These are phyloP conservation scores for Tympanoctomys barrerae DNA, from an alignment of 2,797 vertebrate genomes.

Conservation along the genomic window DNA sequence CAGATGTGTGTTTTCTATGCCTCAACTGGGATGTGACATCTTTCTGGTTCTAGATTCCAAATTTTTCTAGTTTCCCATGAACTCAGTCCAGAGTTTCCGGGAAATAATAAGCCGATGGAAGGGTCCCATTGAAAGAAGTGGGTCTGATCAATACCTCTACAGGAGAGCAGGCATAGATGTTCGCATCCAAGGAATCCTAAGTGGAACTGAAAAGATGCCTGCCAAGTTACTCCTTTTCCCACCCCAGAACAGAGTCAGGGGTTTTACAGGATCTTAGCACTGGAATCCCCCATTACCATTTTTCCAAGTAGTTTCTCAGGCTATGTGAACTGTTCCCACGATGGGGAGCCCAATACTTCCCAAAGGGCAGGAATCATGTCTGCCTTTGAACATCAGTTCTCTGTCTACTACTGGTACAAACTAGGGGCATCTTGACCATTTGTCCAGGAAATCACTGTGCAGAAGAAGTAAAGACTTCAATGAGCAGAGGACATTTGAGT, in stretches of 20 bases:
- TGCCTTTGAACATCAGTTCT: not conserved
- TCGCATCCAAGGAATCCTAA: not conserved
- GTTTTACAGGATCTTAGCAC: not conserved
- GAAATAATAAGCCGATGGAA: not conserved
- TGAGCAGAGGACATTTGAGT: not conserved
- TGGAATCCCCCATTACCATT: not conserved
- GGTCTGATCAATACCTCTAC: not conserved
- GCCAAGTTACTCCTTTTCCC: not conserved
- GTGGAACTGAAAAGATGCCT: not conserved
- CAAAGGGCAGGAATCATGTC: not conserved
- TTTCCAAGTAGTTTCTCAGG: not conserved
- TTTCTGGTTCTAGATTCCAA: not conserved
- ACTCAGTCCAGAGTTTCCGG: not conserved
- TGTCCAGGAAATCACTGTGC: constrained; percentile 30
- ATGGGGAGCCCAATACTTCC: not conserved
- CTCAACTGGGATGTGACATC: not conserved
- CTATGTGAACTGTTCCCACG: not conserved
- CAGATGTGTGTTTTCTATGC: not conserved
- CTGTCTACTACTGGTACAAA: not conserved
- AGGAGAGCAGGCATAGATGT: not conserved
- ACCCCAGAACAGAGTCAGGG: not conserved
- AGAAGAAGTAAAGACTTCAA: not conserved
- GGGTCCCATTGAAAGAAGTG: not conserved
- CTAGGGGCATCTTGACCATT: not conserved
- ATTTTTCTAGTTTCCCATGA: not conserved